A percentile compares a stretch with the other conserved stretches of the same genome.
Conservation (phyloP, 2,797 vertebrate species). For the Acropternis orthonyx region DNA sequence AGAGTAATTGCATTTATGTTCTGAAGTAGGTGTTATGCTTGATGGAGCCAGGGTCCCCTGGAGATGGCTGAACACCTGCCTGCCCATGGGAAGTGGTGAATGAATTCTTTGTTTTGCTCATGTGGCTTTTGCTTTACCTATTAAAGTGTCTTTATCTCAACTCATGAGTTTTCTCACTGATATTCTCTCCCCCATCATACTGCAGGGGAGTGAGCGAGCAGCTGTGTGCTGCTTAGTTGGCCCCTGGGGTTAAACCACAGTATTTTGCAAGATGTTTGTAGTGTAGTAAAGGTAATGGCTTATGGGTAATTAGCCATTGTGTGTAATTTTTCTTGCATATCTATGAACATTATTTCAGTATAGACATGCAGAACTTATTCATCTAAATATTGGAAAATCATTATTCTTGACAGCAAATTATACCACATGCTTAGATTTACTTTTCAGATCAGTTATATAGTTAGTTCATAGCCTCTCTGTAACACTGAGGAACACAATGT, state of each 20-base stretch:
- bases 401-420: not conserved
- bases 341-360: not conserved
- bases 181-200: not conserved
- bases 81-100: not conserved
- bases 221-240: not conserved
- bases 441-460: not conserved
- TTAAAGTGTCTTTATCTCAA: not conserved
- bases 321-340: not conserved
- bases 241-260: not conserved
- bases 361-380: not conserved
- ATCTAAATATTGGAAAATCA: not conserved
- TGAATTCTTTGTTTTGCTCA: not conserved
- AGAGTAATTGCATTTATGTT: not conserved
- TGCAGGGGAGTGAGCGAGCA: not conserved
- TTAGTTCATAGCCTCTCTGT: not conserved
- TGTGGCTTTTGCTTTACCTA: not conserved
- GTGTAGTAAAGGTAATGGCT: not conserved
- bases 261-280: not conserved
- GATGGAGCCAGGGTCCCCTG: not conserved
- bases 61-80: not conserved
- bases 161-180: not conserved
- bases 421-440: not conserved
- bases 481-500: not conserved
- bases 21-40: fast-evolving
- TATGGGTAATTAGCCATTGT: not conserved